phyloP scores from a whole-genome alignment of 2,888 invertebrate genomes.

The Calephelis perditalis region DNA sequence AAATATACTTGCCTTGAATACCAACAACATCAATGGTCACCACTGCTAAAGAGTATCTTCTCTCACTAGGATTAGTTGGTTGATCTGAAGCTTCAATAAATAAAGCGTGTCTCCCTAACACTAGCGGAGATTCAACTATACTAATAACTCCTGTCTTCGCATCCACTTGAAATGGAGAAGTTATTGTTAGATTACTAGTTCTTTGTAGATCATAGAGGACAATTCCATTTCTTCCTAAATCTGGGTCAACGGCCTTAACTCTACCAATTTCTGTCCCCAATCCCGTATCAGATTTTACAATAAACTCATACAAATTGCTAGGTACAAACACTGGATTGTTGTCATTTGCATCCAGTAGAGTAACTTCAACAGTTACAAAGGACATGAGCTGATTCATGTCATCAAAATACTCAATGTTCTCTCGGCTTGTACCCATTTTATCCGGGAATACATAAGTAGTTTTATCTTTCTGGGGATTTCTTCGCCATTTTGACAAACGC shows the following conservation, averaged over 20 bases:
- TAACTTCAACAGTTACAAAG: slow-evolving; percentile 87
- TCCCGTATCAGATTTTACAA: slow-evolving; percentile 81
- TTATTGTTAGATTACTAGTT: slow-evolving; percentile 80
- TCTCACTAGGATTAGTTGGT: slow-evolving; percentile 90
- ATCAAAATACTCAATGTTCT: slow-evolving; percentile 64
- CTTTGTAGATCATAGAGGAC: slow-evolving; percentile 86
- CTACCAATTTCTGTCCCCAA: slow-evolving; percentile 86
- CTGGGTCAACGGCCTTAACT: slow-evolving; percentile 90
- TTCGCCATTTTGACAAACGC: slow-evolving; percentile 59
- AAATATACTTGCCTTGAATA: slow-evolving; percentile 54
- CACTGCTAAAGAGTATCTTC: slow-evolving; percentile 89
- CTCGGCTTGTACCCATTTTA: slow-evolving; percentile 54
- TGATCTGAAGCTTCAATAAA: slow-evolving; percentile 92
- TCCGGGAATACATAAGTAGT: slow-evolving; percentile 72
- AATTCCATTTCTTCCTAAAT: slow-evolving; percentile 84
- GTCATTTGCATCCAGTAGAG: slow-evolving; percentile 92
- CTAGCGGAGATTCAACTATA: slow-evolving; percentile 81
- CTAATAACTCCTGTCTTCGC: slow-evolving; percentile 83
- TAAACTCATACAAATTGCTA: slow-evolving; percentile 89
- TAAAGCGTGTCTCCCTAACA: slow-evolving; percentile 86
- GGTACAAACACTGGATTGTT: slow-evolving; percentile 93
- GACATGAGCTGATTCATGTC: slow-evolving; percentile 64
- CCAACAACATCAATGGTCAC: slow-evolving; percentile 87
- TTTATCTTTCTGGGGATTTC: slow-evolving; percentile 54
- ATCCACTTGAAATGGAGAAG: slow-evolving; percentile 85